These are phyloP conservation scores for Entomyzon cyanotis DNA, from an alignment of 2,113 vertebrate genomes.

Conservation along the genomic window DNA sequence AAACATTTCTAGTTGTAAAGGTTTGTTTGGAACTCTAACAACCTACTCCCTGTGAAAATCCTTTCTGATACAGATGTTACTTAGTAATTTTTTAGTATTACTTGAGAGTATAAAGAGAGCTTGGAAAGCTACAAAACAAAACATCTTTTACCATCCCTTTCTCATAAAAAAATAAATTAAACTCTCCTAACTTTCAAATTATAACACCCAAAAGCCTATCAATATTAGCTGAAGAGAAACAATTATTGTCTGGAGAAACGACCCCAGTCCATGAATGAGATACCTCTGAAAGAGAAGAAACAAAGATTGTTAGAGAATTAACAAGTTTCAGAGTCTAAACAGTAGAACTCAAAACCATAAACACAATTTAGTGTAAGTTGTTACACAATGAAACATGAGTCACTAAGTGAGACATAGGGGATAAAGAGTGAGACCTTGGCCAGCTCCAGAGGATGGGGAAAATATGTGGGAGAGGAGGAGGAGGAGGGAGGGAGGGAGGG, in stretches of 20 bases:
- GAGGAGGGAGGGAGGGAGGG: no score
- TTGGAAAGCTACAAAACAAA: constrained; percentile 28
- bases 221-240: not conserved
- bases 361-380: not conserved
- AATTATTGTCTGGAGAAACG: not conserved
- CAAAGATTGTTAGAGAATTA: not conserved
- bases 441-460: not conserved
- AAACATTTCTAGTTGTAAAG: not conserved
- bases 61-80: not conserved
- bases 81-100: not conserved
- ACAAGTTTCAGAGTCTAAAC: not conserved
- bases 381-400: not conserved
- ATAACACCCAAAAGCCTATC: not conserved
- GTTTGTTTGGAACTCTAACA: not conserved
- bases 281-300: not conserved
- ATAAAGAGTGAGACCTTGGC: not conserved
- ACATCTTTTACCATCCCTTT: not conserved
- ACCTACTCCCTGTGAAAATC: not conserved
- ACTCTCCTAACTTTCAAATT: not conserved
- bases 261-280: not conserved
- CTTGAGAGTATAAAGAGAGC: not conserved
- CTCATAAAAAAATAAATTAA: not conserved
- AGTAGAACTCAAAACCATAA: not conserved
- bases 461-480: not conserved
- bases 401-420: not conserved